These are phyloP conservation scores for Hydropsyche tenuis DNA, from an alignment of 1,140 invertebrate genomes.

Conservation along the genomic window DNA sequence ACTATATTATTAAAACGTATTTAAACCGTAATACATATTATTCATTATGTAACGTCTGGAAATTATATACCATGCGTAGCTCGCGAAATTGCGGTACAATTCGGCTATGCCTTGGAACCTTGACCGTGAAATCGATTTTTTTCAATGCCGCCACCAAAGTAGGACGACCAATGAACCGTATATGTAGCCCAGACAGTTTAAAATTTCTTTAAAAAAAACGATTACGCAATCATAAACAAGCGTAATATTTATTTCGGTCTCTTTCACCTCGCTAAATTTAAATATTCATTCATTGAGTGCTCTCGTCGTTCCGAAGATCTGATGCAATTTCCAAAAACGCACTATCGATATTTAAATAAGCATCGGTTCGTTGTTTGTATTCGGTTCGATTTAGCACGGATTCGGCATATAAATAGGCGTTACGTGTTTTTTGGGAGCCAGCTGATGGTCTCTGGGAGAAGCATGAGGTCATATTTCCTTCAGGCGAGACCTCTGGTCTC, in stretches of 20 bases:
- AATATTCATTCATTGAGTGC: background rate
- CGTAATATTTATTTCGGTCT: slow-evolving; percentile 6
- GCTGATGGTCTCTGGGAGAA: slow-evolving; percentile 4
- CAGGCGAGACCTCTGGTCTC: slow-evolving; percentile 21
- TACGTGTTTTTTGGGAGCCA: slow-evolving; percentile 21
- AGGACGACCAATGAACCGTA: slow-evolving; percentile 19
- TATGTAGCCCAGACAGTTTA: background rate
- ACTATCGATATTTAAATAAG: background rate
- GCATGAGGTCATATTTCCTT: slow-evolving; percentile 39
- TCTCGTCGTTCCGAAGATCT: too few relatives aligned
- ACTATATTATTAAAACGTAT: background rate
- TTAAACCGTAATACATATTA: too few relatives aligned
- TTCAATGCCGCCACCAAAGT: slow-evolving; percentile 3
- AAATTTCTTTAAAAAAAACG: too few relatives aligned
- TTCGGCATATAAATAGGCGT: slow-evolving; percentile 29
- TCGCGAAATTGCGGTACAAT: background rate
- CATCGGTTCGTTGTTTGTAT: background rate
- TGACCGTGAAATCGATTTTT: slow-evolving; percentile 34
- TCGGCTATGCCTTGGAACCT: background rate
- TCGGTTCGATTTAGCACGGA: background rate
- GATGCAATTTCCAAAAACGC: too few relatives aligned
- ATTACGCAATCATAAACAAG: background rate
- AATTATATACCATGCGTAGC: too few relatives aligned
- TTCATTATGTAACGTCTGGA: too few relatives aligned
- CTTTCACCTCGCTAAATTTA: slow-evolving; percentile 1